Conservation (phyloP, 1,140 invertebrate genomes). For the Plectrocnemia conspersa region DNA sequence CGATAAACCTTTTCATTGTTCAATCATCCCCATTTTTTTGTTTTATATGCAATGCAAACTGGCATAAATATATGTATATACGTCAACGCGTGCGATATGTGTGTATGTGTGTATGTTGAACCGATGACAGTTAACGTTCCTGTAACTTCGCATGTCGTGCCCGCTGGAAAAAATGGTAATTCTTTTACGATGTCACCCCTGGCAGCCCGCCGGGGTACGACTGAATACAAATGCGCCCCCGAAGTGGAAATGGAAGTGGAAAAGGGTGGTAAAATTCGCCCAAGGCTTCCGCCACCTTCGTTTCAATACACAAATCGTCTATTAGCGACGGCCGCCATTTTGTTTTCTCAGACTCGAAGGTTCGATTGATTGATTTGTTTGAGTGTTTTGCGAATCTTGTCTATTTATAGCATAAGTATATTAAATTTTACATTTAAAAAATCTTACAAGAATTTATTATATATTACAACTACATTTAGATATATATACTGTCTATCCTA, state of each 20-base stretch:
- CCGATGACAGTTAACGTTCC: constrained; percentile 19
- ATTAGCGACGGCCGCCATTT: too few relatives aligned
- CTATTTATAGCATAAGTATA: too few relatives aligned
- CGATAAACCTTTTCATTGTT: too few relatives aligned
- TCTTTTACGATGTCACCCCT: constrained; percentile 23
- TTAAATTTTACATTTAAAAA: too few relatives aligned
- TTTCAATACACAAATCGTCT: too few relatives aligned
- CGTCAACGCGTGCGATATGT: neutral
- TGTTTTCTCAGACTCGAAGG: too few relatives aligned
- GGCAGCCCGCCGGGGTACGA: constrained; percentile 17
- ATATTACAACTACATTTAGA: too few relatives aligned
- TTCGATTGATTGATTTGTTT: too few relatives aligned
- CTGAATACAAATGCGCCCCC: constrained; percentile 33
- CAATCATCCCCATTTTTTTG: neutral
- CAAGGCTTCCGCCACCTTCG: too few relatives aligned
- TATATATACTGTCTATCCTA: too few relatives aligned
- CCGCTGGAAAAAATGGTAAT: constrained; percentile 33
- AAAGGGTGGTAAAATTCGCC: constrained; percentile 9
- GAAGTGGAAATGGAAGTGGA: neutral
- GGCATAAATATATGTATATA: constrained; percentile 2
- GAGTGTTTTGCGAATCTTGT: too few relatives aligned
- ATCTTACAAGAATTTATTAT: too few relatives aligned
- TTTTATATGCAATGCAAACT: constrained; percentile 19
- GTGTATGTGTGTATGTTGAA: constrained; percentile 3
- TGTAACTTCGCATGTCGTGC: constrained; percentile 17